Conservation (phyloP, 2,888 invertebrate genomes). For the Micoletzkya japonica region DNA sequence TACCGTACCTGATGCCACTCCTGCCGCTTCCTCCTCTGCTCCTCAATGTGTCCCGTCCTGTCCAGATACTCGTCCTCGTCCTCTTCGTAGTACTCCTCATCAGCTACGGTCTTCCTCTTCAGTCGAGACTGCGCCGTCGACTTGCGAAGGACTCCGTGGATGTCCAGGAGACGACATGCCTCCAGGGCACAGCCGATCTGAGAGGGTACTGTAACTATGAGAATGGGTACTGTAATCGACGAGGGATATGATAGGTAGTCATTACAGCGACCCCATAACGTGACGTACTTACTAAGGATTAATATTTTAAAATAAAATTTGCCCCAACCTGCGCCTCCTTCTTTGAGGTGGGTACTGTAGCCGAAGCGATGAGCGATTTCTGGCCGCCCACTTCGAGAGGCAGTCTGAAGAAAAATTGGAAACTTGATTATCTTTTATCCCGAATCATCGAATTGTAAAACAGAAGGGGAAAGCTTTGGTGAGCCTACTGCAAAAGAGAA, state of each 20-base stretch:
- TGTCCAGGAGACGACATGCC: slow-evolving; percentile 87
- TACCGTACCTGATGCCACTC: slow-evolving; percentile 63
- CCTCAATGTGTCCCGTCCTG: slow-evolving; percentile 87
- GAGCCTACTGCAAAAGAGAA: too few species aligned
- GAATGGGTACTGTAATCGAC: neutral
- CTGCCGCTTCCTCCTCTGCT: slow-evolving; percentile 81
- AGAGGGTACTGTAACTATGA: slow-evolving; percentile 12
- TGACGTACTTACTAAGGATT: neutral
- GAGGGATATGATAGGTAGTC: neutral
- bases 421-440: neutral
- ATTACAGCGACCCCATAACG: neutral
- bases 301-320: neutral
- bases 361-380: slow-evolving; percentile 42
- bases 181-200: slow-evolving; percentile 90
- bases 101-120: slow-evolving; percentile 39
- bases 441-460: neutral
- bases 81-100: slow-evolving; percentile 86
- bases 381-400: slow-evolving; percentile 47
- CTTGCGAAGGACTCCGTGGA: slow-evolving; percentile 77
- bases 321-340: slow-evolving; percentile 62
- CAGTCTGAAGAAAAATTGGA: slow-evolving; percentile 38
- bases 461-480: too few species aligned
- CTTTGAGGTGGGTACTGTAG: slow-evolving; percentile 46
- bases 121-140: slow-evolving; percentile 29
- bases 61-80: slow-evolving; percentile 95